These are phyloP conservation scores for Catagonus wagneri DNA, from an alignment of 2,113 vertebrate genomes.

Conservation along the genomic window DNA sequence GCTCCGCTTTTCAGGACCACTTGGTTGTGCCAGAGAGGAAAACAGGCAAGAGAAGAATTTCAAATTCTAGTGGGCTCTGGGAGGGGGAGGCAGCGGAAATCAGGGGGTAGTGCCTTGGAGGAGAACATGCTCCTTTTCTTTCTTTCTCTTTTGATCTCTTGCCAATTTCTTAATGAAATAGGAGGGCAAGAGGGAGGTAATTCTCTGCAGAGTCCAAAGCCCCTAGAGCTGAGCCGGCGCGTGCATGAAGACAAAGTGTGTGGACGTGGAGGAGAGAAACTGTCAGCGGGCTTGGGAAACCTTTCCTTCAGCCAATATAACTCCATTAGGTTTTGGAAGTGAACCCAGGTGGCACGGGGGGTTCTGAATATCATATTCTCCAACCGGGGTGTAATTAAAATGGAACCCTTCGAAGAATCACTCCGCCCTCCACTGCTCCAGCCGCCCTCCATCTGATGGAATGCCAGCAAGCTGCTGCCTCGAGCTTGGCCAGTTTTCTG, in stretches of 20 bases:
- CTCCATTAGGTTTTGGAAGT: conserved; percentile 86
- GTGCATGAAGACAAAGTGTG: conserved; percentile 81
- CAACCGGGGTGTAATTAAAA: conserved; percentile 84
- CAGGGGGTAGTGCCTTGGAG: conserved; percentile 71
- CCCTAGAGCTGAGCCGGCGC: conserved; percentile 81
- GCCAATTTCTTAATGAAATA: conserved; percentile 91
- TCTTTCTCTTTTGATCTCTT: conserved; percentile 83
- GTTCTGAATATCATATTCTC: conserved; percentile 80
- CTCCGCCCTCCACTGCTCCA: conserved; percentile 65
- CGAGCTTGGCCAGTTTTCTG: conserved; percentile 52
- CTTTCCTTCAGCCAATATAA: conserved; percentile 82
- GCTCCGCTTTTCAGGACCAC: background rate
- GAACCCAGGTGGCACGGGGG: conserved; percentile 72
- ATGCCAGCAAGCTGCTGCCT: conserved; percentile 63
- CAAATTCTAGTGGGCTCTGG: background rate
- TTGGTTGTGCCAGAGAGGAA: background rate
- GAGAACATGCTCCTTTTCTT: conserved; percentile 81
- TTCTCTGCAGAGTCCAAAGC: conserved; percentile 88
- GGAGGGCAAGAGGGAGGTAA: conserved; percentile 84
- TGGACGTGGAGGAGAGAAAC: conserved; percentile 78
- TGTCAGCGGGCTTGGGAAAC: conserved; percentile 75
- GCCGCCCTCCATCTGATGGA: conserved; percentile 77
- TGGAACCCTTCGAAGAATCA: conserved; percentile 80
- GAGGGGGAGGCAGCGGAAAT: conserved; percentile 72
- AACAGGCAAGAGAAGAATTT: background rate